Evolutionary conservation across 2,113 vertebrate genomes (phyloP).

Genomic region (Lanius collurio): DNA sequence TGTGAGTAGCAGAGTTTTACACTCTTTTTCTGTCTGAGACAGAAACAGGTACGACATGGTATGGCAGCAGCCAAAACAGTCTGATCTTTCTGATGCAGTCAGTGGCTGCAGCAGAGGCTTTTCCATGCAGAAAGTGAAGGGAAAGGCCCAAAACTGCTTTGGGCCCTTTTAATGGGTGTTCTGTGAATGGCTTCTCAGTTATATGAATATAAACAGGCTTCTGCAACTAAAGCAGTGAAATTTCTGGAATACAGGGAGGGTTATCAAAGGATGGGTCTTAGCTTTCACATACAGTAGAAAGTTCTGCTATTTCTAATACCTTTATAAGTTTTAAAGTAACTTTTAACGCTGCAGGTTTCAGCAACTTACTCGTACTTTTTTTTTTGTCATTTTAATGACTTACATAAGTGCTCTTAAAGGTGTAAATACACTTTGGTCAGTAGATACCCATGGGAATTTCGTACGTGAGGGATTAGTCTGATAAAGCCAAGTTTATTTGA

Average conservation of each 20-base stretch:
- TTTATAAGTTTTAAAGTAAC: not conserved
- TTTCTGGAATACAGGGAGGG: not conserved
- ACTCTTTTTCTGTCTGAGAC: not conserved
- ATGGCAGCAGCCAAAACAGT: not conserved
- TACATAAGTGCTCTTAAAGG: not conserved
- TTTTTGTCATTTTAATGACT: not conserved
- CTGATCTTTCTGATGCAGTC: not conserved
- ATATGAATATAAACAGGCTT: not conserved
- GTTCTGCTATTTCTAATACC: not conserved
- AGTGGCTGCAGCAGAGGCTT: not conserved
- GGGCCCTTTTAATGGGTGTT: not conserved
- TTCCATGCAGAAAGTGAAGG: not conserved
- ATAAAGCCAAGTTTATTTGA: not conserved
- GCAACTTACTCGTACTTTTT: rapidly evolving
- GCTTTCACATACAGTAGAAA: not conserved
- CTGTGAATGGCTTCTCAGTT: not conserved
- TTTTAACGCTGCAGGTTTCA: not conserved
- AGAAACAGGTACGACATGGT: not conserved
- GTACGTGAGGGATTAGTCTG: not conserved
- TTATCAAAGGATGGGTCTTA: not conserved
- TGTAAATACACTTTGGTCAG: not conserved
- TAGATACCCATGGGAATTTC: not conserved
- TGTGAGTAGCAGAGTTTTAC: not conserved
- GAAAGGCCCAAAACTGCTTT: not conserved
- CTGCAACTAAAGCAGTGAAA: not conserved